Percentiles rank a stretch among this genome's conserved stretches.
These are phyloP conservation scores for Lanius ludovicianus DNA, from an alignment of 2,113 vertebrate genomes.

Conservation along the genomic window DNA sequence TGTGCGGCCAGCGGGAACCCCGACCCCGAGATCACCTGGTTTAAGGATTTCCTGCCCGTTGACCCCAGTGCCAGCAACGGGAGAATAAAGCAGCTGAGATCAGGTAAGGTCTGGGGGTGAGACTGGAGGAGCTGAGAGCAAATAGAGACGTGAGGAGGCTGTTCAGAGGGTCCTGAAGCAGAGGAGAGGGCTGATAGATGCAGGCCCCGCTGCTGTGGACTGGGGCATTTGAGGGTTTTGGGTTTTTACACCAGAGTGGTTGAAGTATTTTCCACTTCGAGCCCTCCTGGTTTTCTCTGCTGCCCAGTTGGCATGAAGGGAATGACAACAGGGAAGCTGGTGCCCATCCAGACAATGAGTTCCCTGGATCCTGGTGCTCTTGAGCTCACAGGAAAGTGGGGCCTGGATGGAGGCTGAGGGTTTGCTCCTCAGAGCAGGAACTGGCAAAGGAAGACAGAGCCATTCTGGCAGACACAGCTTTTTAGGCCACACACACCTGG, in stretches of 20 bases:
- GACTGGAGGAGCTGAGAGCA: not conserved
- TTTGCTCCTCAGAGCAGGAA: not conserved
- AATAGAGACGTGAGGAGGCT: rapidly evolving
- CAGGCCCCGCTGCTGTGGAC: rapidly evolving
- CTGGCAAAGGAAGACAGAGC: not conserved
- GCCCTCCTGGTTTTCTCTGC: not conserved
- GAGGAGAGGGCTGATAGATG: not conserved
- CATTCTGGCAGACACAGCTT: rapidly evolving
- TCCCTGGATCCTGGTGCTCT: not conserved
- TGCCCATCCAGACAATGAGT: not conserved
- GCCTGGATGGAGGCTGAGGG: not conserved
- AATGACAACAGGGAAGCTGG: not conserved
- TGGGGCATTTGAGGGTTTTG: not conserved
- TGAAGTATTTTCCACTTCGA: not conserved
- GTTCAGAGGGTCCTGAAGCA: not conserved
- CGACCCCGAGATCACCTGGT: slow-evolving; percentile 98
- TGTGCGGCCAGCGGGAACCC: slow-evolving; percentile 96
- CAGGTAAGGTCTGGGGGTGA: slow-evolving; percentile 78
- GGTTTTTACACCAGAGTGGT: not conserved
- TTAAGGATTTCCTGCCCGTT: slow-evolving; percentile 97
- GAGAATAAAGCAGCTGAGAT: slow-evolving; percentile 94
- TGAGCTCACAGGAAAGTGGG: not conserved
- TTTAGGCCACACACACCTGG: not conserved
- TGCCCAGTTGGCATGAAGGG: not conserved
- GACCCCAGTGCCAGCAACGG: slow-evolving; percentile 92